Evolutionary conservation across 2,113 vertebrate species (phyloP), one percentile per base, ranked within the genome.

Genomic region (Myiozetetes cayanensis): DNA sequence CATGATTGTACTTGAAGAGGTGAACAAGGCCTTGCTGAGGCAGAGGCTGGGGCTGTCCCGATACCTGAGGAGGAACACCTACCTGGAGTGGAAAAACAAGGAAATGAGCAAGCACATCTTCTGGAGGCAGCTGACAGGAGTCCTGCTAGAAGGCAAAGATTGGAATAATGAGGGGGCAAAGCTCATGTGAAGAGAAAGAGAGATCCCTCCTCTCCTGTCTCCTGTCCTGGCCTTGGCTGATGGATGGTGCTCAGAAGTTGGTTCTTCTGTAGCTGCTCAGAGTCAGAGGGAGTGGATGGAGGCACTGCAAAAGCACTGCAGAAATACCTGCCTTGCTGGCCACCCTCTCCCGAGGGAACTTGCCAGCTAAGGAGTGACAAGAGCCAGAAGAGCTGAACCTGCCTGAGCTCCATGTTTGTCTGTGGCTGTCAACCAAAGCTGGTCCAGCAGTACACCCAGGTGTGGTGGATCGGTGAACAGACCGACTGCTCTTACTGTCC

Each of bases 1-100:
- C 88, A 97, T 98, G 79, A 81, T 98, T 2, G 91, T 98, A 16
- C 90, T 98, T 31, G 96, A 97, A 67, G 96, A 97, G n/a, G 71
- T 98, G n/a, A 87, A 98, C 30, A 97, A 97, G 37, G 77, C 66
- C 11, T 90, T 98, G 63, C 85, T 98, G 35, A 94, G 94, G 52
- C 96, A 96, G 66, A 97, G 87, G 90, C 75, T 98, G 35, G 98
- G 98, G 4, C 72, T 98, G 27, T 98, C 97, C 44, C 97, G 97
- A 1, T 98, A 98, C 43, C 96, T 98, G 59, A 96, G 68, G 61
- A 97, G 97, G 77, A 98, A 98, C 85, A 98, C 98, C 6, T 98
- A 98, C 61, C 89, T 98, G 24, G 97, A 98, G 77, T 98, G 98
- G 98, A 98, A 97, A 35, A 89, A 98, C 76, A 97, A 35, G 28